phyloP scores from a whole-genome alignment of 1,140 invertebrate species.

The Leptoteleia sp. region DNA sequence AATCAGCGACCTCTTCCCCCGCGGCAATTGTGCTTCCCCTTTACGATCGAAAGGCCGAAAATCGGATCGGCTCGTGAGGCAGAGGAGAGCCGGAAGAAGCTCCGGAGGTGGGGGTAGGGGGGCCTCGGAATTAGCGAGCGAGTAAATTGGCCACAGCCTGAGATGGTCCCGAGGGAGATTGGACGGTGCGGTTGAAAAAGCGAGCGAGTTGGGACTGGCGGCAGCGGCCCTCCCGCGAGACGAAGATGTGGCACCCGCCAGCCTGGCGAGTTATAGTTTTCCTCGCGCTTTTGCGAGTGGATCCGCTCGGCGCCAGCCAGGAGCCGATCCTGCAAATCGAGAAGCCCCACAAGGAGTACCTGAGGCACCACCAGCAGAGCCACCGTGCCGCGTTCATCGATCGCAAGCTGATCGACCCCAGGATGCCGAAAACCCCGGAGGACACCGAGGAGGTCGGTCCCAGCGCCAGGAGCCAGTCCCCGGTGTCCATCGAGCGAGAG shows the following conservation, averaged over 20 bases:
- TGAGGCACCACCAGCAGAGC: conserved; percentile 75
- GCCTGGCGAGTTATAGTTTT: conserved; percentile 25
- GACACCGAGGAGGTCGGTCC: conserved; percentile 2
- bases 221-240: conserved; percentile 29
- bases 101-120: too few relatives aligned
- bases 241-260: conserved; percentile 25
- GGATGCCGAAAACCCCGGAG: conserved; percentile 3
- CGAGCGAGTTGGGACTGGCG: too few relatives aligned
- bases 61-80: conserved; percentile 38
- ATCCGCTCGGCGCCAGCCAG: conserved; percentile 25
- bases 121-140: too few relatives aligned
- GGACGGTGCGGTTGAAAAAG: too few relatives aligned
- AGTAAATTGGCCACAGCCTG: too few relatives aligned
- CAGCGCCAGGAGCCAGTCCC: not conserved
- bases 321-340: conserved; percentile 49
- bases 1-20: conserved; percentile 3
- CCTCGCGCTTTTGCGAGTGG: conserved; percentile 17
- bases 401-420: conserved; percentile 65
- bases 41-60: conserved; percentile 1
- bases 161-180: conserved; percentile 45
- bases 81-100: too few relatives aligned
- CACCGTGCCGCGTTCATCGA: conserved; percentile 75
- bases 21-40: not conserved
- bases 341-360: conserved; percentile 66
- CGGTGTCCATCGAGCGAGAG: conserved; percentile 61